Evolutionary conservation across 2,888 invertebrate species (phyloP).

Genomic region (Apomyelois bistriatella): DNA sequence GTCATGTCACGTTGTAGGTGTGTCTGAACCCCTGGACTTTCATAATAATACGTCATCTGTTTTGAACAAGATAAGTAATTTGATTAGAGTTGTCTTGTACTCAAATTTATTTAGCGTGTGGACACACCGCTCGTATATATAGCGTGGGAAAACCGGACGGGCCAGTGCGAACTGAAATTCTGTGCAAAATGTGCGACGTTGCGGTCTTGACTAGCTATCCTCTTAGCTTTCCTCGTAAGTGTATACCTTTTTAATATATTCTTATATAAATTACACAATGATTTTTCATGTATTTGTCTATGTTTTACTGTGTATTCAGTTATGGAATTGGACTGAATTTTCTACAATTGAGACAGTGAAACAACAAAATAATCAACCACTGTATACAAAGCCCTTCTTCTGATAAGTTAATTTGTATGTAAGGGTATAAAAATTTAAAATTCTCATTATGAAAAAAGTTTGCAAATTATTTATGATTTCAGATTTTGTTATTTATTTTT

Average conservation of each 20-base stretch:
- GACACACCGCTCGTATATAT: constrained; percentile 1
- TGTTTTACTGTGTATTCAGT: no score
- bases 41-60: constrained; percentile 16
- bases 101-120: constrained; percentile 4
- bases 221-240: constrained; percentile 6
- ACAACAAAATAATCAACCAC: no score
- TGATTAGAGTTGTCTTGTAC: constrained; percentile 10
- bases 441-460: no score
- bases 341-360: no score
- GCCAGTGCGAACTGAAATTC: background rate
- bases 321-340: no score
- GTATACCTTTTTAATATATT: background rate
- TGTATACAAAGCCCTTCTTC: no score
- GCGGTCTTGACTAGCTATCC: background rate
- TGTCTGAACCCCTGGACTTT: constrained; percentile 2
- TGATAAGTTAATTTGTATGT: no score
- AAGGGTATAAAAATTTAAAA: no score
- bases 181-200: background rate
- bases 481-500: no score
- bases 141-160: background rate
- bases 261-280: no score
- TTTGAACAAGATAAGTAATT: constrained; percentile 10
- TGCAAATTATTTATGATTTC: no score
- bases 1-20: constrained; percentile 14
- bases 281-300: no score